phyloP scores from a whole-genome alignment of 2,797 vertebrate genomes.

The Ispidina lecontei region DNA sequence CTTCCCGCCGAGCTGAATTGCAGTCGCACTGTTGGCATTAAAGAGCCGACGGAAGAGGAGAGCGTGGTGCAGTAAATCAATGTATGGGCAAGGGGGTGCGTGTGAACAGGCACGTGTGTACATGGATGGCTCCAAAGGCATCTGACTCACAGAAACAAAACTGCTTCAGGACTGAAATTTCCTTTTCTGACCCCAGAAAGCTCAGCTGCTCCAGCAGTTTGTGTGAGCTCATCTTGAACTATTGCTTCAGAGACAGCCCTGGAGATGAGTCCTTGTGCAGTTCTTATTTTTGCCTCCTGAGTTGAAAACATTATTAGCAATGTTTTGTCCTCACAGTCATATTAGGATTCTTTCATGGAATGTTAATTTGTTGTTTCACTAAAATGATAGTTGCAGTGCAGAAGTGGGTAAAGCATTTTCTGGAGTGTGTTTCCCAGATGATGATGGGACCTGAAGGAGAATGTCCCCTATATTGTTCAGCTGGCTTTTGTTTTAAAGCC shows the following conservation, averaged over 20 bases:
- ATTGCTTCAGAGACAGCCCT: neutral
- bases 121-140: neutral
- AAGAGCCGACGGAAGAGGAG: neutral
- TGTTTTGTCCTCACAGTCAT: neutral
- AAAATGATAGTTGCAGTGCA: neutral
- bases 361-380: neutral
- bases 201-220: conserved; percentile 9
- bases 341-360: neutral
- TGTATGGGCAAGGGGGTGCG: neutral
- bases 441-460: neutral
- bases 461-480: neutral
- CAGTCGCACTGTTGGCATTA: neutral
- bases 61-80: neutral
- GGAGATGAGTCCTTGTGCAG: neutral
- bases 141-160: neutral
- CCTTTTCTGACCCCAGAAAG: conserved; percentile 8
- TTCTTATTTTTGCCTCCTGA: neutral
- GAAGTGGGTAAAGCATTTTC: neutral
- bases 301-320: fast-evolving
- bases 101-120: neutral
- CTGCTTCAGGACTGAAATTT: conserved; percentile 1
- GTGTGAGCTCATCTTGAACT: neutral
- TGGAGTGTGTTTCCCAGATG: neutral
- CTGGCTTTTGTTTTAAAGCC: conserved; percentile 27
- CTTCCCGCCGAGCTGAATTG: neutral